Conservation (phyloP, 2,797 vertebrate genomes). For the Salmo trutta region DNA sequence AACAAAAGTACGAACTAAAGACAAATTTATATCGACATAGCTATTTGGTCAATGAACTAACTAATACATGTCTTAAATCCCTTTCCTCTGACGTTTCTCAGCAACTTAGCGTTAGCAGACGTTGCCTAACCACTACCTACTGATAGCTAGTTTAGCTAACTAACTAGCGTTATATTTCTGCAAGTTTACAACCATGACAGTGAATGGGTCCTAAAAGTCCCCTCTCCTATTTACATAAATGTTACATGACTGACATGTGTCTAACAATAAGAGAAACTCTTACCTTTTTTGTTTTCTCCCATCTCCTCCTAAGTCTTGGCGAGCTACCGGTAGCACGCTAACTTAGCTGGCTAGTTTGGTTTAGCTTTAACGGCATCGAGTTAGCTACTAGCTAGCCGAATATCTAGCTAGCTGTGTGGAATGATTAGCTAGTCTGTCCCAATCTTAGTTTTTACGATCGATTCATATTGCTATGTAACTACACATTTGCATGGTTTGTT, state of each 20-base stretch:
- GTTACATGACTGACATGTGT: no score
- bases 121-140: no score
- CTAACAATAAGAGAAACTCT: slow-evolving; percentile 16
- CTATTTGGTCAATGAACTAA: background rate
- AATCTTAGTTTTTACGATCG: background rate
- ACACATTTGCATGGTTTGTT: background rate
- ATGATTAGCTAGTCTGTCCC: background rate
- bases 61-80: no score
- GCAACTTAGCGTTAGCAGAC: no score
- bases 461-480: background rate
- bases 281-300: slow-evolving; percentile 62
- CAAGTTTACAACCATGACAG: no score
- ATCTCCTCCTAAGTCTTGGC: slow-evolving; percentile 59
- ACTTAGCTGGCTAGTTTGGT: slow-evolving; percentile 58
- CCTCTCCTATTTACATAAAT: no score
- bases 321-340: slow-evolving; percentile 14
- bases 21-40: background rate
- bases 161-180: no score
- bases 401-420: background rate
- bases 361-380: slow-evolving; percentile 59
- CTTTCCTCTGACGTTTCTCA: no score
- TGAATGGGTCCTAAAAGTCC: no score
- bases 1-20: background rate
- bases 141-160: no score
- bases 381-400: slow-evolving; percentile 21